Evolutionary conservation across 2,797 vertebrate genomes (phyloP).

Genomic region (Morelia viridis): DNA sequence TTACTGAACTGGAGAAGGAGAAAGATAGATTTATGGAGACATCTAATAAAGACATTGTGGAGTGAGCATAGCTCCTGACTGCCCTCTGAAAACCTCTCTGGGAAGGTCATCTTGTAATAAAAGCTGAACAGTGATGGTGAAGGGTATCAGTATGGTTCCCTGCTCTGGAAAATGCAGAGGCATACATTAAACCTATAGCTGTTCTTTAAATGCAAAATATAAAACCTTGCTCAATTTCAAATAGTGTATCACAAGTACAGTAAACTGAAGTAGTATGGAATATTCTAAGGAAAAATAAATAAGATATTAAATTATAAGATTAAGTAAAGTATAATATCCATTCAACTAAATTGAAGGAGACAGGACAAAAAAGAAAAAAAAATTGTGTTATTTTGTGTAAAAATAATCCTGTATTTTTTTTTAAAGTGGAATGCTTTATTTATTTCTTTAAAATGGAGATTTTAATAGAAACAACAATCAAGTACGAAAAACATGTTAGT

Average conservation of each 20-base stretch:
- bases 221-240: neutral
- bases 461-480: neutral
- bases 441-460: constrained; percentile 5
- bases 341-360: neutral
- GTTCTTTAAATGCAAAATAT: constrained; percentile 7
- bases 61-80: constrained; percentile 53
- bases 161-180: constrained; percentile 20
- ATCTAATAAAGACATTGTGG: constrained; percentile 26
- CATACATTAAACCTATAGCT: neutral
- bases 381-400: too few species aligned
- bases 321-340: neutral
- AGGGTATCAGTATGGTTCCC: constrained; percentile 25
- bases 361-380: neutral
- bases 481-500: neutral
- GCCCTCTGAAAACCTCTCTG: constrained; percentile 23
- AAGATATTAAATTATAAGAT: neutral
- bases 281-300: neutral
- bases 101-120: constrained; percentile 38
- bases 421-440: neutral
- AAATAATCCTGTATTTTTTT: neutral
- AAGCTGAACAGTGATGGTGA: constrained; percentile 19
- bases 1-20: constrained; percentile 51
- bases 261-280: neutral
- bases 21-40: constrained; percentile 50
- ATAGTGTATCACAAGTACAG: neutral